Percentiles rank a stretch among this genome's conserved stretches.
These are phyloP conservation scores for Hydrotaea diabolus DNA, from an alignment of 2,888 invertebrate species.

Conservation along the genomic window DNA sequence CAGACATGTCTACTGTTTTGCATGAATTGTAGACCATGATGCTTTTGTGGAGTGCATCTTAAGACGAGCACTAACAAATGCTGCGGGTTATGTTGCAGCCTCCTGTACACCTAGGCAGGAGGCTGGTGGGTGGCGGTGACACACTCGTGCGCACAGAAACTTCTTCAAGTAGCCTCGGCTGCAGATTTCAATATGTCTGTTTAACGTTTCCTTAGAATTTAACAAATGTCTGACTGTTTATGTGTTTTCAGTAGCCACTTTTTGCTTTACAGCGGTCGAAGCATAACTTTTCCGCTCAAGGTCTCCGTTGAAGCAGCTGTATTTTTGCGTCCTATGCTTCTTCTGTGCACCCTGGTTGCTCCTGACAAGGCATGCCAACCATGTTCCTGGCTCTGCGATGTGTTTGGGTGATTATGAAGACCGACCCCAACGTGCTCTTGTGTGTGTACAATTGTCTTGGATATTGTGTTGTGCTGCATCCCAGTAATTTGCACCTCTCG, in stretches of 20 bases:
- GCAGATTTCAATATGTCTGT: conserved; percentile 58
- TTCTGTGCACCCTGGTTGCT: conserved; percentile 8
- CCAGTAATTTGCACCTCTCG: conserved; percentile 55
- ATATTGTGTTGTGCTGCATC: conserved; percentile 35
- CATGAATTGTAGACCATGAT: conserved; percentile 62
- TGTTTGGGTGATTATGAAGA: conserved; percentile 3
- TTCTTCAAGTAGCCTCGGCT: conserved; percentile 69
- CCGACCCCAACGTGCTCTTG: conserved; percentile 42
- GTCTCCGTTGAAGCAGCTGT: conserved; percentile 33
- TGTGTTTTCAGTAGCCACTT: conserved; percentile 30
- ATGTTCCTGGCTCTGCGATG: neutral
- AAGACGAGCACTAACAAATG: conserved; percentile 48
- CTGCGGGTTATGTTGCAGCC: conserved; percentile 42
- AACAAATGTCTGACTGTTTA: conserved; percentile 25
- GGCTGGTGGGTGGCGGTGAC: conserved; percentile 47
- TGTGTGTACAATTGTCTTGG: conserved; percentile 43
- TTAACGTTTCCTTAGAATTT: conserved; percentile 50
- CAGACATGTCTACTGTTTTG: conserved; percentile 68
- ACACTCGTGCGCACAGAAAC: conserved; percentile 64
- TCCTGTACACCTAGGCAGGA: neutral
- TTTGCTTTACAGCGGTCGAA: neutral
- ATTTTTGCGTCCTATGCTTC: neutral
- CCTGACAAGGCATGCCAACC: neutral
- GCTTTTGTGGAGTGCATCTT: conserved; percentile 60
- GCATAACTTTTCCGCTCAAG: conserved; percentile 47